Evolutionary conservation across 1,140 invertebrate genomes (phyloP).

Genomic region (Drosophila tristis): DNA sequence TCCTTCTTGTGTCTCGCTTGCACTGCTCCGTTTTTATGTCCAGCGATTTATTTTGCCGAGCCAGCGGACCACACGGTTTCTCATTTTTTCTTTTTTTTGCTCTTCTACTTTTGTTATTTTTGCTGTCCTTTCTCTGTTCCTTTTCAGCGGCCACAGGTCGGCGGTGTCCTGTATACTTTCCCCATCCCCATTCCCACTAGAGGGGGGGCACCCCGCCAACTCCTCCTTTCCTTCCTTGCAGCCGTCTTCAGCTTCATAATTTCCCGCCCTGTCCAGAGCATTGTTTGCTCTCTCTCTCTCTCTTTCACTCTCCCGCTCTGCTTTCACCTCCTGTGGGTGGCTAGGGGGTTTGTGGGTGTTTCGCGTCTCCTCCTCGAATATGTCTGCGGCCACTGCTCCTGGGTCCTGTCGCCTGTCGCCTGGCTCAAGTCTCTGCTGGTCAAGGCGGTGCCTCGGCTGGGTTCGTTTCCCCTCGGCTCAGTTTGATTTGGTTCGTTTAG

Average conservation of each 20-base stretch:
- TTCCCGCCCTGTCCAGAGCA: conserved; percentile 34
- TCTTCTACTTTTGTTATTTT: conserved; percentile 42
- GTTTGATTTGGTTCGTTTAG: conserved; percentile 14
- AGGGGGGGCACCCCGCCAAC: conserved; percentile 1
- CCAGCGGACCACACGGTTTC: conserved; percentile 69
- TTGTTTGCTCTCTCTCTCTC: conserved; percentile 33
- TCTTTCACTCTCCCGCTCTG: conserved; percentile 8
- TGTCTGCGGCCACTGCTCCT: conserved; percentile 39
- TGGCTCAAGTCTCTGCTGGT: conserved; percentile 27
- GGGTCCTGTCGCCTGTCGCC: conserved; percentile 12
- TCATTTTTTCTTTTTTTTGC: conserved; percentile 59
- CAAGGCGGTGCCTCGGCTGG: conserved; percentile 30
- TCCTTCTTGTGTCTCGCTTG: conserved; percentile 44
- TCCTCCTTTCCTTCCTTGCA: conserved; percentile 9
- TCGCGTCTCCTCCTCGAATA: conserved; percentile 39
- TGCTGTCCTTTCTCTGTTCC: conserved; percentile 21
- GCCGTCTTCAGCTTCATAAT: conserved; percentile 72
- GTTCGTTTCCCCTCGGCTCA: conserved; percentile 40
- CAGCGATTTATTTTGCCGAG: conserved; percentile 75
- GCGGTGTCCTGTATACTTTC: conserved; percentile 48
- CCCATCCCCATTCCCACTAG: conserved; percentile 2
- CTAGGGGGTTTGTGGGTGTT: neutral
- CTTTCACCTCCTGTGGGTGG: too few species aligned
- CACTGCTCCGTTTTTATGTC: conserved; percentile 65
- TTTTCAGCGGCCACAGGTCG: conserved; percentile 60